phyloP scores from a whole-genome alignment of 2,113 vertebrate genomes.

The Pycnonotus jocosus region DNA sequence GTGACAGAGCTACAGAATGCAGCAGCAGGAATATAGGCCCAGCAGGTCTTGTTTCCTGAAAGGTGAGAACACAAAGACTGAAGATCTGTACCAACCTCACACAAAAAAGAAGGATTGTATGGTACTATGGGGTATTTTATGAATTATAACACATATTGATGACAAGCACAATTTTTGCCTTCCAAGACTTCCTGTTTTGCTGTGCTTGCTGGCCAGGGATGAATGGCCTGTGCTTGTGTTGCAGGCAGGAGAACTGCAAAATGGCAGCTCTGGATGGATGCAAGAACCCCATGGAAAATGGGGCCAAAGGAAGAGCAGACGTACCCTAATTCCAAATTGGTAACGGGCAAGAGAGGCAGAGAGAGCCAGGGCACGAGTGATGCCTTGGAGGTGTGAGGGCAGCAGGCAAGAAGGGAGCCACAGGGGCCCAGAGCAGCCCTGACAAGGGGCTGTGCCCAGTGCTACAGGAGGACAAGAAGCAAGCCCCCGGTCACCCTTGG shows the following conservation, averaged over 20 bases:
- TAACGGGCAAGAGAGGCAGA: not conserved
- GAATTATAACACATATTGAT: not conserved
- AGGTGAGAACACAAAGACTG: not conserved
- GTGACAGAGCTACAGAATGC: not conserved
- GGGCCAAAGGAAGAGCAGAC: not conserved
- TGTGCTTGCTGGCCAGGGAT: not conserved
- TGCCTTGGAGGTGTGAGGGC: not conserved
- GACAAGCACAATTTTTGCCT: not conserved
- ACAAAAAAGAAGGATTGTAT: not conserved
- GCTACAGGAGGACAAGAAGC: not conserved
- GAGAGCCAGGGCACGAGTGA: accelerated
- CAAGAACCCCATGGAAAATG: not conserved
- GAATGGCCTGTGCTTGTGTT: too few relatives aligned
- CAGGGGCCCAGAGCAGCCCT: not conserved
- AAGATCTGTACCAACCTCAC: not conserved
- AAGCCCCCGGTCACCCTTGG: not conserved
- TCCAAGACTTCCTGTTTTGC: not conserved
- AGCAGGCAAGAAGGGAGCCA: accelerated
- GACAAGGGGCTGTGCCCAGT: not conserved
- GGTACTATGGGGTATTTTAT: not conserved
- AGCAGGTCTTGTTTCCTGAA: not conserved
- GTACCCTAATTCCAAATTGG: not conserved
- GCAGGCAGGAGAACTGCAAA: not conserved
- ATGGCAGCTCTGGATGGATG: not conserved
- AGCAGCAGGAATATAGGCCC: not conserved